phyloP scores from a whole-genome alignment of 2,888 invertebrate species.

The Chirona hameri region DNA sequence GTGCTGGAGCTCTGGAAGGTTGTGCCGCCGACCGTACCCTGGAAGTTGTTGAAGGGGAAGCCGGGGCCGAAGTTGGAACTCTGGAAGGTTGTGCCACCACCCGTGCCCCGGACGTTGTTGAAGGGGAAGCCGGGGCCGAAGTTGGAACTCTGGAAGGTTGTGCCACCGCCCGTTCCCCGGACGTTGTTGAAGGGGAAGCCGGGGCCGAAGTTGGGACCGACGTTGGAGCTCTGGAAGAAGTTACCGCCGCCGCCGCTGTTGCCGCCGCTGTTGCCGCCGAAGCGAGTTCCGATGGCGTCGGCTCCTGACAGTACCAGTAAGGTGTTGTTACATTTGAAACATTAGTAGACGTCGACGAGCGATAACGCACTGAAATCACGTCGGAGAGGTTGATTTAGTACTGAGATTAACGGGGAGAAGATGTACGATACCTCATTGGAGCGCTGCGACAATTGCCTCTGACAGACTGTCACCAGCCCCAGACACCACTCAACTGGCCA shows the following conservation, averaged over 20 bases:
- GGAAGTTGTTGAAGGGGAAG: background rate
- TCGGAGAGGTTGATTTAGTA: no score
- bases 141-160: background rate
- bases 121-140: background rate
- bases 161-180: background rate
- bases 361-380: no score
- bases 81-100: background rate
- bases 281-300: background rate
- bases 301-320: background rate
- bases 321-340: no score
- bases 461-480: no score
- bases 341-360: no score
- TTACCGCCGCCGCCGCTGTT: no score
- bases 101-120: background rate
- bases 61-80: background rate
- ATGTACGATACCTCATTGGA: no score
- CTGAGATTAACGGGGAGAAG: no score
- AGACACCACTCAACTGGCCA: no score
- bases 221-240: constrained; percentile 1
- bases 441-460: no score
- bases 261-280: background rate
- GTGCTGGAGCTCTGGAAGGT: background rate
- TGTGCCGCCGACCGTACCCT: background rate
- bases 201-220: background rate
- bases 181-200: background rate